phyloP scores from a whole-genome alignment of 2,888 invertebrate genomes.

The Lamellibrachia columna region DNA sequence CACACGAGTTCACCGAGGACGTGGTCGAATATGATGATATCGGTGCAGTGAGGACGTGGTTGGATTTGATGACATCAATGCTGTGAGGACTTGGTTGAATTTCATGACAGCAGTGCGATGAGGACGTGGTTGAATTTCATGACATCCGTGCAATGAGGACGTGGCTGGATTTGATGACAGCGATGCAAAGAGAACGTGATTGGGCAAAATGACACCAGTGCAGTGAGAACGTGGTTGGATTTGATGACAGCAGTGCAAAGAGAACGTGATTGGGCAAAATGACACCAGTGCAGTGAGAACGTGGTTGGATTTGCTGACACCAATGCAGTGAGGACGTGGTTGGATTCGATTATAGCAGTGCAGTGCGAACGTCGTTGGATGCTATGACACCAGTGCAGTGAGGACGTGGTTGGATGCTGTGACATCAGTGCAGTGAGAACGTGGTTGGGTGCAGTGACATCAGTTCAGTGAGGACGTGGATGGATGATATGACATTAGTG shows the following conservation, averaged over 20 bases:
- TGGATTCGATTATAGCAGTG: no score
- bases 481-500: no score
- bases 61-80: no score
- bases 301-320: not conserved
- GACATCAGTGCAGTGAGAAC: no score
- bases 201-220: not conserved
- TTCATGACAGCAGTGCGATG: no score
- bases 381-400: no score
- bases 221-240: not conserved
- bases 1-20: not conserved
- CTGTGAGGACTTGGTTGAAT: no score
- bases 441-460: no score
- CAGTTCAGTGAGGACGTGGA: no score
- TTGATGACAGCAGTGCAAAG: not conserved
- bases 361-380: no score
- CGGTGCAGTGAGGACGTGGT: not conserved
- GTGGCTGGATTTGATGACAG: not conserved
- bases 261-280: not conserved
- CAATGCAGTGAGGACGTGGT: not conserved
- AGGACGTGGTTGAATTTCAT: no score
- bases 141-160: not conserved
- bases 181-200: not conserved
- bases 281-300: not conserved
- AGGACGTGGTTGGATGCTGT: no score
- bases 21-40: not conserved